These are phyloP conservation scores for Nemotelus nigrinus DNA, from an alignment of 2,888 invertebrate species.

Conservation along the genomic window DNA sequence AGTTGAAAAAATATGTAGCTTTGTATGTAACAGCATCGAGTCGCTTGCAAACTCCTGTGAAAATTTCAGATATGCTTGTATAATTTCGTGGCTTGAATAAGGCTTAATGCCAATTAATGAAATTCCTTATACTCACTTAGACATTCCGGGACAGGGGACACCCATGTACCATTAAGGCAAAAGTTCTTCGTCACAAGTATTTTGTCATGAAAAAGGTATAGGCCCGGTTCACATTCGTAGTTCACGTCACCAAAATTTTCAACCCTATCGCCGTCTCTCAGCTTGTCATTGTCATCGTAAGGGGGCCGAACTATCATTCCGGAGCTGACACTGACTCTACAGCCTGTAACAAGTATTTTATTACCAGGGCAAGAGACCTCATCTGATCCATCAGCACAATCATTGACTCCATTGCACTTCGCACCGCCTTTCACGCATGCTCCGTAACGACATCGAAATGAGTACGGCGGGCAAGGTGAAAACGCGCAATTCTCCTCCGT, in stretches of 20 bases:
- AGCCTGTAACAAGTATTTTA: no score
- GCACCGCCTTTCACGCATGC: slow-evolving; percentile 69
- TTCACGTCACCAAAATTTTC: background rate
- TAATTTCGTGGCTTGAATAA: no score
- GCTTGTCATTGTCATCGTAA: background rate
- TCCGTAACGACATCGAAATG: slow-evolving; percentile 72
- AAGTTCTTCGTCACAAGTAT: slow-evolving; percentile 17
- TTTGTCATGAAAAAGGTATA: slow-evolving; percentile 31
- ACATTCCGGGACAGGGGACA: slow-evolving; percentile 39
- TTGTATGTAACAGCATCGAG: slow-evolving; percentile 3
- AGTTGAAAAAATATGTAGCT: slow-evolving; percentile 47
- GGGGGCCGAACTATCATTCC: background rate
- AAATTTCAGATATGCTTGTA: no score
- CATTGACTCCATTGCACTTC: slow-evolving; percentile 61
- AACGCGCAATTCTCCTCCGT: slow-evolving; percentile 56
- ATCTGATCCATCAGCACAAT: slow-evolving; percentile 49
- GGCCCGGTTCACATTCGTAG: slow-evolving; percentile 38
- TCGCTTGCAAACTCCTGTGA: no score
- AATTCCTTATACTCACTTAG: slow-evolving; percentile 37
- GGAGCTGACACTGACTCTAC: background rate
- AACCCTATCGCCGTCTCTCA: background rate
- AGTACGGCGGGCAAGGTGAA: slow-evolving; percentile 65
- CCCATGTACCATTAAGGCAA: slow-evolving; percentile 45
- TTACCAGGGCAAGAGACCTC: slow-evolving; percentile 56
- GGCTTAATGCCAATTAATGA: no score